Evolutionary conservation across 2,113 vertebrate genomes (phyloP), one percentile per base, ranked within the genome.

Genomic region (Ceuthmochares aereus): DNA sequence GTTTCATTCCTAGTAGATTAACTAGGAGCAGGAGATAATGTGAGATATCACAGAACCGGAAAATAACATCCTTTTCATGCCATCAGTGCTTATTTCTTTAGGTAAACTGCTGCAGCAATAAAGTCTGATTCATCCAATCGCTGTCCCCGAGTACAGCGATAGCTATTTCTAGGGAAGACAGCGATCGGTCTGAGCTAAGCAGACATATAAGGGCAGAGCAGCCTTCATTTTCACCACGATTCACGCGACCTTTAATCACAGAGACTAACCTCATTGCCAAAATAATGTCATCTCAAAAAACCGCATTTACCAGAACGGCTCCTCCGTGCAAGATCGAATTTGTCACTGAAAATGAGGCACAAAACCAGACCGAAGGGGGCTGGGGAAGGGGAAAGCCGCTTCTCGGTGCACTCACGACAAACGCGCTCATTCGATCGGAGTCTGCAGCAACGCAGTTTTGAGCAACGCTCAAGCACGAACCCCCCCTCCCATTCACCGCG

Each of bases 1-100:
- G 84, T 87, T 96, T 84, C 95, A 91, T 94, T 96, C 93, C 95
- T 89, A 51, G n/a, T 20, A 86, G 93, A 96, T 94, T 93, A 95
- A 66, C 59, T 32, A 77, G 59, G 47, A 95, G 82, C 55, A 58
- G 54, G 63, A 96, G 93, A 94, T 92, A 95, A 94, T 15, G 30
- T 73, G 91, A 96, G 90, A 67, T 95, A 95, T 22, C 86, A 83
- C 92, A 93, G 77, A 90, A 85, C 34, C 42, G 8, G 79, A 96
- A 96, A 95, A 89, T 58, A 93, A 84, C 52, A 73, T 77, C 84
- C 72, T 89, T 90, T 63, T 86, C 91, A 85, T 90, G 63, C 68
- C 87, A 76, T 45, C 47, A 73, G 55, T 11, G 42, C 34, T 93
- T 83, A 81, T 47, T 93, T 95, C 85, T 95, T 84, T 81, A 92